These are phyloP conservation scores for Bhutanitis thaidina DNA, from an alignment of 2,888 invertebrate species.

Conservation along the genomic window DNA sequence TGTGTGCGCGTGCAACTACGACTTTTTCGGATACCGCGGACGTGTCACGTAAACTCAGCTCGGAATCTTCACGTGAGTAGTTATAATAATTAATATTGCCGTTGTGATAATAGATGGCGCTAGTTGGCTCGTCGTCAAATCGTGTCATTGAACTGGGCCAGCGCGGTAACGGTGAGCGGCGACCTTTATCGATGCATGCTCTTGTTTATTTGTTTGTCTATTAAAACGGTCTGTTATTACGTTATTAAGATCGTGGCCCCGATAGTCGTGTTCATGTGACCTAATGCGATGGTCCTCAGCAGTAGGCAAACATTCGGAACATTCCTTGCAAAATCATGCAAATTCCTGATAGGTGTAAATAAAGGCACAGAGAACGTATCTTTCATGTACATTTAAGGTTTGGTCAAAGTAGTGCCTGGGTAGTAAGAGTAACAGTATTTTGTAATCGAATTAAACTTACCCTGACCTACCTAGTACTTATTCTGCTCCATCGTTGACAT, in stretches of 20 bases:
- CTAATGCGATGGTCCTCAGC: no score
- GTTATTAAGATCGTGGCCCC: background rate
- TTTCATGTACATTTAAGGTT: no score
- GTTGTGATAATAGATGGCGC: slow-evolving; percentile 61
- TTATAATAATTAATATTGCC: slow-evolving; percentile 41
- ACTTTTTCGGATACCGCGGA: slow-evolving; percentile 39
- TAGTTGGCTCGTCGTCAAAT: slow-evolving; percentile 39
- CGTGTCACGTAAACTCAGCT: slow-evolving; percentile 39
- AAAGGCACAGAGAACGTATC: no score
- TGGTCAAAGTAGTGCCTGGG: no score
- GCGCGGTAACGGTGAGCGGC: slow-evolving; percentile 36
- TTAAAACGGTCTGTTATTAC: background rate
- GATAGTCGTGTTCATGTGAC: background rate
- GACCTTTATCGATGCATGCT: slow-evolving; percentile 39
- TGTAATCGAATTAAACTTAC: no score
- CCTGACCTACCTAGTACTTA: no score
- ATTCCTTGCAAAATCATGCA: no score
- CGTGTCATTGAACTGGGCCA: slow-evolving; percentile 56
- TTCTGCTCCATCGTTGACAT: no score
- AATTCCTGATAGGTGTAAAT: no score
- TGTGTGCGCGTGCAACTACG: slow-evolving; percentile 39
- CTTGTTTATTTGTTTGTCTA: slow-evolving; percentile 32
- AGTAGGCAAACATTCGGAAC: no score
- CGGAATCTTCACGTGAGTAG: slow-evolving; percentile 61
- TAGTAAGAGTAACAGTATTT: no score